Evolutionary conservation across 2,113 vertebrate species (phyloP).

Genomic region (Oreotrochilus melanogaster): DNA sequence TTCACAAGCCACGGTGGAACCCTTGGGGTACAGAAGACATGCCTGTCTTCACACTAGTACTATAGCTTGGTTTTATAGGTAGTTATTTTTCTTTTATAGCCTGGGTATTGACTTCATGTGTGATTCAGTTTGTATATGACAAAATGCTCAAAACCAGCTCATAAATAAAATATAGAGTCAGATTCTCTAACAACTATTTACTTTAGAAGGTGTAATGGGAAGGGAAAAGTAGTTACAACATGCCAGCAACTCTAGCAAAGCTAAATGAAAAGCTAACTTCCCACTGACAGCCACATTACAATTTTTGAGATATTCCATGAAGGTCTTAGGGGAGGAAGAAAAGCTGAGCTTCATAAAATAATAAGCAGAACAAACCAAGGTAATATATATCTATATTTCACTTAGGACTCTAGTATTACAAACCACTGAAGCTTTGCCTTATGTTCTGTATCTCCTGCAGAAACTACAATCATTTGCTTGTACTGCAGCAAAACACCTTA

Average conservation of each 20-base stretch:
- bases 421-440: constrained; percentile 19
- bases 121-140: accelerated
- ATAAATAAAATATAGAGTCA: not conserved
- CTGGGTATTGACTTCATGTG: not conserved
- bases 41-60: not conserved
- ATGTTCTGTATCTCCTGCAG: not conserved
- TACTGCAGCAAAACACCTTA: not conserved
- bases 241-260: accelerated
- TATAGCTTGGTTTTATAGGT: not conserved
- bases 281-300: not conserved
- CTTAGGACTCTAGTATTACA: not conserved
- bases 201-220: not conserved
- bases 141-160: not conserved
- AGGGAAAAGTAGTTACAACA: not conserved
- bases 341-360: not conserved
- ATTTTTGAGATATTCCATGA: not conserved
- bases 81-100: not conserved
- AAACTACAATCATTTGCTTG: not conserved
- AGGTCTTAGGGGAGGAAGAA: not conserved
- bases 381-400: not conserved
- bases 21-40: not conserved
- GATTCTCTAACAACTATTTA: not conserved
- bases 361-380: not conserved
- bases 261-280: not conserved
- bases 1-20: not conserved